Evolutionary conservation across 2,888 invertebrate species (phyloP).

Genomic region (Uropetala carovei): DNA sequence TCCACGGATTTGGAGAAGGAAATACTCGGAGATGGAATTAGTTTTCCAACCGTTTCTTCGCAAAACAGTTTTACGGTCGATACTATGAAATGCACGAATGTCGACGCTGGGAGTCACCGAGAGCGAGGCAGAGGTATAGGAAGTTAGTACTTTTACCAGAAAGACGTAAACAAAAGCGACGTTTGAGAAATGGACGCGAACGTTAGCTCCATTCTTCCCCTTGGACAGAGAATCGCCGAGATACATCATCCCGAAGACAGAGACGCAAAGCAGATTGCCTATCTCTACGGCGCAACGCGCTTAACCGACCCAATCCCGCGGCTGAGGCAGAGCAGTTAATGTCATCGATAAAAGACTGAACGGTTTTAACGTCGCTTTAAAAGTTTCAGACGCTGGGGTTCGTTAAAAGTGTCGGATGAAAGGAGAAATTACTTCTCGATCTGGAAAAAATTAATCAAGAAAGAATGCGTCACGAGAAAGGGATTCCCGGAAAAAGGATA

Average conservation of each 20-base stretch:
- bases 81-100: not conserved
- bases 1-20: not conserved
- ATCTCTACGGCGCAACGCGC: not conserved
- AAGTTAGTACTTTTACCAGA: not conserved
- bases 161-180: not conserved
- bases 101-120: not conserved
- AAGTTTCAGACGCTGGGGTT: not conserved
- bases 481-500: not conserved
- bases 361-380: not conserved
- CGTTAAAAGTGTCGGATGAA: not conserved
- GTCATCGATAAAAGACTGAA: constrained; percentile 6
- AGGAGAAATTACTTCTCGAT: not conserved
- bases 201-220: not conserved
- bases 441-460: not conserved
- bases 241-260: not conserved
- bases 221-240: not conserved
- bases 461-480: not conserved
- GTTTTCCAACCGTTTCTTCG: not conserved
- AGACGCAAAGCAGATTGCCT: not conserved
- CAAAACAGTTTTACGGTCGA: not conserved
- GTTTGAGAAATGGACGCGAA: not conserved
- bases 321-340: not conserved
- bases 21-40: not conserved
- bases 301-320: not conserved
- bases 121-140: not conserved